These are phyloP conservation scores for Tetragonula clypearis DNA, from an alignment of 1,140 invertebrate genomes.

Conservation along the genomic window DNA sequence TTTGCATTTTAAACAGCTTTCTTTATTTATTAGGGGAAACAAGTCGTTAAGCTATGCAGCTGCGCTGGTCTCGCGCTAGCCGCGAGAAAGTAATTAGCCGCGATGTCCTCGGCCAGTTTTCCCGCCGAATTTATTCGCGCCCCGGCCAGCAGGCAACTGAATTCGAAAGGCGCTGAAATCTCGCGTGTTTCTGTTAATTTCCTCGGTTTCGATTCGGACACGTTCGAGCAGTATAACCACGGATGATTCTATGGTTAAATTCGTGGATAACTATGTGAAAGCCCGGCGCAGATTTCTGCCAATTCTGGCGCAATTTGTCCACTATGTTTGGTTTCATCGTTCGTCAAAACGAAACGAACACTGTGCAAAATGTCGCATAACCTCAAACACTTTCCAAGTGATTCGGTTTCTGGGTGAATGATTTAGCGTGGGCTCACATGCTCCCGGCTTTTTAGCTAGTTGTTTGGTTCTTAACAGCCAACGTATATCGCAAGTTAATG, in stretches of 20 bases:
- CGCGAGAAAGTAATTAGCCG: conserved; percentile 25
- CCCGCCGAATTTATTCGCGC: background rate
- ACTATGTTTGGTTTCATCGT: background rate
- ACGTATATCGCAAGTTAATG: background rate
- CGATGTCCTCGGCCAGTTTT: conserved; percentile 5
- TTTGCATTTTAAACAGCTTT: conserved; percentile 45
- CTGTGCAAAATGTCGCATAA: background rate
- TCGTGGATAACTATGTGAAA: background rate
- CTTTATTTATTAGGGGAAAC: conserved; percentile 39
- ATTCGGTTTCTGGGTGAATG: background rate
- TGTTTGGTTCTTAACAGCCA: no score
- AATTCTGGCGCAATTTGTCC: background rate
- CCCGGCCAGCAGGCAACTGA: no score
- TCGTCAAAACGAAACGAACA: background rate
- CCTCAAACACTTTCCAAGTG: background rate
- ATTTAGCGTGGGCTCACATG: background rate
- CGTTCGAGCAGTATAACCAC: background rate
- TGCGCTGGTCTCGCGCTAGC: background rate
- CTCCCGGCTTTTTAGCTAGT: no score
- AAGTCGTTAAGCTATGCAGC: conserved; percentile 11
- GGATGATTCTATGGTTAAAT: background rate
- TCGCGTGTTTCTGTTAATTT: background rate
- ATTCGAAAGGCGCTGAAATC: background rate
- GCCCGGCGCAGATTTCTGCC: fast-evolving
- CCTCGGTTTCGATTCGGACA: background rate